These are phyloP conservation scores for Gnatocerus cornutus DNA, from an alignment of 2,888 invertebrate genomes.

Conservation along the genomic window DNA sequence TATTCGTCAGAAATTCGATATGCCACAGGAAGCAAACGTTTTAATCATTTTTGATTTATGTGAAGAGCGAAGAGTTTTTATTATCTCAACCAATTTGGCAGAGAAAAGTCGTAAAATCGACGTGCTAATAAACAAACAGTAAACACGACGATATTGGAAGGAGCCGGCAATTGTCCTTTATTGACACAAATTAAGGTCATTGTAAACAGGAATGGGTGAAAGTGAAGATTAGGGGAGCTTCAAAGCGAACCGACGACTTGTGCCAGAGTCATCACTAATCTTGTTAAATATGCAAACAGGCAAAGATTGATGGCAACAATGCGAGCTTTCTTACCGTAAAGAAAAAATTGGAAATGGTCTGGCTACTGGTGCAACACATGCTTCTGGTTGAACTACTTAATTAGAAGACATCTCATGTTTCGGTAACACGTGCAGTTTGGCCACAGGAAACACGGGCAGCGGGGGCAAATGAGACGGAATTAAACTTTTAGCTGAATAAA, in stretches of 20 bases:
- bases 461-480: neutral
- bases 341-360: neutral
- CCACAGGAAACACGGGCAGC: constrained; percentile 18
- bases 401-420: constrained; percentile 25
- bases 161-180: constrained; percentile 40
- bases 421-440: constrained; percentile 22
- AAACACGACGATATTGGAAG: constrained; percentile 39
- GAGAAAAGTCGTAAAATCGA: constrained; percentile 35
- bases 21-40: constrained; percentile 36
- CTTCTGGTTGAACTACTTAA: constrained; percentile 20
- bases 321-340: neutral
- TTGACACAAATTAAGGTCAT: constrained; percentile 47
- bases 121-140: constrained; percentile 38
- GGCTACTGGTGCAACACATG: neutral
- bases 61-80: constrained; percentile 5
- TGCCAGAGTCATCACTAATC: constrained; percentile 28
- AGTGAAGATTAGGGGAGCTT: constrained; percentile 34
- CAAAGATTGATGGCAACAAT: neutral
- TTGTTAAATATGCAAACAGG: constrained; percentile 25
- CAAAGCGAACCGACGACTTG: constrained; percentile 36
- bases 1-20: constrained; percentile 49
- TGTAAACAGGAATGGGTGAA: constrained; percentile 40
- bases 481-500: neutral
- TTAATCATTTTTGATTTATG: constrained; percentile 38
- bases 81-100: constrained; percentile 18